Conservation (phyloP, 1,140 invertebrate genomes). For the Drosophila ohnishii region DNA sequence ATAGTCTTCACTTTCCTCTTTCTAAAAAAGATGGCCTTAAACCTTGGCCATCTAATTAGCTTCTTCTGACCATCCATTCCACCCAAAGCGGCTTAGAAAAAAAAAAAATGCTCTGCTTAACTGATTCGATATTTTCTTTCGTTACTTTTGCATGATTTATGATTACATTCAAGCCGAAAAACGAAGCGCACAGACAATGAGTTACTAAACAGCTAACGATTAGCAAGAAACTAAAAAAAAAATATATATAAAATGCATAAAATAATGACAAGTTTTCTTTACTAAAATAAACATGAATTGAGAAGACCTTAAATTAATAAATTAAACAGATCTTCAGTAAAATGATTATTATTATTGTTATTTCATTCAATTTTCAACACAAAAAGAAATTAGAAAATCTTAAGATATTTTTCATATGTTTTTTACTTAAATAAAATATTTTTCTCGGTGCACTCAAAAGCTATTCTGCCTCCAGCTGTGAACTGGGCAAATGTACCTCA, state of each 20-base stretch:
- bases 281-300: neutral
- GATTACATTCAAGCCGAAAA: slow-evolving; percentile 27
- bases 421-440: neutral
- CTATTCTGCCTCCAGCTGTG: slow-evolving; percentile 17
- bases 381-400: neutral
- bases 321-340: neutral
- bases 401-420: neutral
- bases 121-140: slow-evolving; percentile 30
- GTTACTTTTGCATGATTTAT: slow-evolving; percentile 48
- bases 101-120: slow-evolving; percentile 35
- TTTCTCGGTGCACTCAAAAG: slow-evolving; percentile 5
- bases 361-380: neutral
- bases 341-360: no score
- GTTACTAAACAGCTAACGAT: slow-evolving; percentile 20
- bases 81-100: slow-evolving; percentile 10
- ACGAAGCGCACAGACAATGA: neutral
- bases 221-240: slow-evolving; percentile 5
- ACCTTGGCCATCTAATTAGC: slow-evolving; percentile 36
- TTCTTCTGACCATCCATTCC: slow-evolving; percentile 18
- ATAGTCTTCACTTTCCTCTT: slow-evolving; percentile 10
- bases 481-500: slow-evolving; percentile 17
- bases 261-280: neutral
- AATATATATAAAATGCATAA: neutral
- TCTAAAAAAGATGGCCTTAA: slow-evolving; percentile 19
- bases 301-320: neutral